Percentiles rank a stretch among this genome's conserved stretches.
Evolutionary conservation across 1,140 invertebrate species (phyloP).

Genomic region (Habropoda laboriosa): DNA sequence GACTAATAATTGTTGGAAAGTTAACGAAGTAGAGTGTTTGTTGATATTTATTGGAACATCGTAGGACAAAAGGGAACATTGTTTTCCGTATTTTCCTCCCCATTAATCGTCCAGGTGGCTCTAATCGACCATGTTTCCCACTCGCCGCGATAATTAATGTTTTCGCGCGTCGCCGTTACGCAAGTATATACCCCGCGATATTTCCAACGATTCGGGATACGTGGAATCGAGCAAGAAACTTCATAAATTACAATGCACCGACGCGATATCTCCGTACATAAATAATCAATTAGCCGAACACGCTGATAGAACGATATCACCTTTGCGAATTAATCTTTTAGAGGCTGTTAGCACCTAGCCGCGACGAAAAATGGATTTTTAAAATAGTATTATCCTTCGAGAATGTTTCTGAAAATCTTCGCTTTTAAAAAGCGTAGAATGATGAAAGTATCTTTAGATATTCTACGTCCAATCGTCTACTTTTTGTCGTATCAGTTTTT

Average conservation of each 20-base stretch:
- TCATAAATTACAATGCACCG: slow-evolving; percentile 1
- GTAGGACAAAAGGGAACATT: background rate
- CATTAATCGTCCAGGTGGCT: background rate
- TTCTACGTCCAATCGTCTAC: too few relatives aligned
- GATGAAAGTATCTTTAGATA: too few relatives aligned
- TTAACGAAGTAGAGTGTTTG: background rate
- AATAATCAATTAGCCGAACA: slow-evolving; percentile 11
- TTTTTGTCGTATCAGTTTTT: too few relatives aligned
- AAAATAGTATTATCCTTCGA: too few relatives aligned
- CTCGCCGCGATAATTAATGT: slow-evolving; percentile 30
- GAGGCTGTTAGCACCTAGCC: too few relatives aligned
- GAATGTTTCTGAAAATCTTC: too few relatives aligned
- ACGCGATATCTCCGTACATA: background rate
- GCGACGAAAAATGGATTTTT: too few relatives aligned
- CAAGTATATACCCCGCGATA: background rate
- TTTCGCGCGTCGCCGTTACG: slow-evolving; percentile 24
- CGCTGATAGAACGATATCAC: background rate
- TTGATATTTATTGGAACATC: background rate
- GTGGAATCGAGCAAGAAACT: slow-evolving; percentile 5
- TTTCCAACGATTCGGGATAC: slow-evolving; percentile 13
- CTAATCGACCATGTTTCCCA: slow-evolving; percentile 18
- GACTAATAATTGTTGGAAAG: background rate
- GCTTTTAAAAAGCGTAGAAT: too few relatives aligned
- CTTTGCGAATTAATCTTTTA: too few relatives aligned
- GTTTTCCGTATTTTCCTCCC: background rate